Conservation (phyloP, 2,888 invertebrate species). For the Philereme vetulata region DNA sequence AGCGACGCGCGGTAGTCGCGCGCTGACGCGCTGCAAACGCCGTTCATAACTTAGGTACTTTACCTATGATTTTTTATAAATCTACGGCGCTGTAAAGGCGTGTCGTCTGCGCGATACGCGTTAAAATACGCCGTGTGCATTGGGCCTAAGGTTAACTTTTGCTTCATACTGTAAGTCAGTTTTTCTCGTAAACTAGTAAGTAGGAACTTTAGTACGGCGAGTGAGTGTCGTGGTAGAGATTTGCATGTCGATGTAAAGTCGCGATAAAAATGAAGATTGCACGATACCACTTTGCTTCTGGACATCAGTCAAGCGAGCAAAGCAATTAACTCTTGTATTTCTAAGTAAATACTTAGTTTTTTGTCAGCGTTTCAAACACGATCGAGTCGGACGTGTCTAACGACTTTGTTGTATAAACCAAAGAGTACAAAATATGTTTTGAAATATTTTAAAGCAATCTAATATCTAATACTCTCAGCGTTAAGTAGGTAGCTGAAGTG, state of each 20-base stretch:
- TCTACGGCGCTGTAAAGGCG: no score
- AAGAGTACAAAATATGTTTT: constrained; percentile 21
- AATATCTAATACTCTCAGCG: constrained; percentile 31
- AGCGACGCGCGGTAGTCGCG: no score
- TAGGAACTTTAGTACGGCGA: constrained; percentile 27
- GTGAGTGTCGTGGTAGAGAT: constrained; percentile 56
- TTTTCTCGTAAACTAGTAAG: constrained; percentile 54
- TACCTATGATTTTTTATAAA: no score
- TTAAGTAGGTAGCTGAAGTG: constrained; percentile 32
- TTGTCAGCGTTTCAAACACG: constrained; percentile 38
- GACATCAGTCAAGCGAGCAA: constrained; percentile 18
- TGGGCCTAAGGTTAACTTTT: not conserved
- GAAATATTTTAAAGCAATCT: constrained; percentile 37
- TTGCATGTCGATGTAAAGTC: constrained; percentile 57
- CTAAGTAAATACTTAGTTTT: constrained; percentile 27
- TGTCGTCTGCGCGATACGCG: no score
- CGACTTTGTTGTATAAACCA: constrained; percentile 31
- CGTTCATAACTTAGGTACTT: no score
- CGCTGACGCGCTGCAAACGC: no score
- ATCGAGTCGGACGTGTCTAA: constrained; percentile 27
- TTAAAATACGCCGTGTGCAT: no score
- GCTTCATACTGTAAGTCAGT: constrained; percentile 42
- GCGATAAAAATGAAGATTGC: constrained; percentile 49
- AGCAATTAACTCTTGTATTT: constrained; percentile 9
- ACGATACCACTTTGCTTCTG: constrained; percentile 43